Evolutionary conservation across 2,888 invertebrate genomes (phyloP).

Genomic region (Caenorhabditis plicata): DNA sequence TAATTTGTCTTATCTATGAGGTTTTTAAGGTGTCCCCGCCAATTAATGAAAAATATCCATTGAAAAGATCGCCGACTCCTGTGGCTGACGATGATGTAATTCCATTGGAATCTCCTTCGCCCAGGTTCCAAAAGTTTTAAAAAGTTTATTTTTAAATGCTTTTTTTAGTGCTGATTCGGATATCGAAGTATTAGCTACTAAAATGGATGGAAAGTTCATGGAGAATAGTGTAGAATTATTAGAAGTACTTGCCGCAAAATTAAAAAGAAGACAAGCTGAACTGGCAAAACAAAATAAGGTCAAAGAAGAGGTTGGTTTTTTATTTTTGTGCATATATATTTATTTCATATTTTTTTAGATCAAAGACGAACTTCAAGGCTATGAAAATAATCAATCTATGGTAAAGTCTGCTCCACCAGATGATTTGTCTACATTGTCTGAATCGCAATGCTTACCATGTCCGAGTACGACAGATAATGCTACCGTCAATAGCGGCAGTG

Average conservation of each 20-base stretch:
- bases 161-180: constrained; percentile 4
- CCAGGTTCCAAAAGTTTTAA: too few species aligned
- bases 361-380: not conserved
- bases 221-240: not conserved
- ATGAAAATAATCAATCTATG: too few species aligned
- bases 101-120: not conserved
- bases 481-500: too few species aligned
- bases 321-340: not conserved
- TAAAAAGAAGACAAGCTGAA: constrained; percentile 1
- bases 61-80: not conserved
- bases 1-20: constrained; percentile 1
- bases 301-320: not conserved
- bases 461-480: too few species aligned
- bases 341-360: not conserved
- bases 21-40: constrained; percentile 9
- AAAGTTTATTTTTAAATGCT: too few species aligned
- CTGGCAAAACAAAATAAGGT: constrained; percentile 1
- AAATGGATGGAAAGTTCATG: not conserved
- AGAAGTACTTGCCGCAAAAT: constrained; percentile 1
- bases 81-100: constrained; percentile 2
- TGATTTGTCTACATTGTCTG: too few species aligned
- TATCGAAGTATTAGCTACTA: constrained; percentile 2
- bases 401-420: too few species aligned
- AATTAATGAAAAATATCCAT: too few species aligned
- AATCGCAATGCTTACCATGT: too few species aligned